Evolutionary conservation across 2,797 vertebrate genomes (phyloP).

Genomic region (Tapera naevia): DNA sequence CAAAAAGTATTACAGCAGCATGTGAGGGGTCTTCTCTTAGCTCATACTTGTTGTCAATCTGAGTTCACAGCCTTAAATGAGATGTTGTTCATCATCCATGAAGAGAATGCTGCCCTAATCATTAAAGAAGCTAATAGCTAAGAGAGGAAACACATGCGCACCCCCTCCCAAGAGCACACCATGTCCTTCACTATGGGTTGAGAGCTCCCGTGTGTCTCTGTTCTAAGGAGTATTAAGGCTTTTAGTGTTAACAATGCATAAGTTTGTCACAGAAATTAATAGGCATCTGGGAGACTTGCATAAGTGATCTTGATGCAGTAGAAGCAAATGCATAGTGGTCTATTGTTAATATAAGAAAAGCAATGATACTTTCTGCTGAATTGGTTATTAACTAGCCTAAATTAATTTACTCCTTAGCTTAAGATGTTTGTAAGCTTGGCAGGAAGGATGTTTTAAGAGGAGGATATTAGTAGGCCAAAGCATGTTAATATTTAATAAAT

Average conservation of each 20-base stretch:
- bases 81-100: neutral
- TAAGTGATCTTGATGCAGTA: neutral
- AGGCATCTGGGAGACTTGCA: neutral
- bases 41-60: neutral
- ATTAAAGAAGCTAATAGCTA: accelerated
- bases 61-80: neutral
- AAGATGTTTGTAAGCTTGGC: neutral
- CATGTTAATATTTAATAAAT: neutral
- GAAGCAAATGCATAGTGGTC: neutral
- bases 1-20: accelerated
- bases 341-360: neutral
- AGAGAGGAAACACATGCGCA: neutral
- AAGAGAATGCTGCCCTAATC: neutral
- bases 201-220: neutral
- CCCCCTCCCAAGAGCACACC: neutral
- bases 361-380: neutral
- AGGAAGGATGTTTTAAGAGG: neutral
- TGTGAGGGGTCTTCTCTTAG: neutral
- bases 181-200: accelerated
- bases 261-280: neutral
- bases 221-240: neutral
- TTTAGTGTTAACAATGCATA: neutral
- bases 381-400: neutral
- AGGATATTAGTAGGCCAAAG: neutral
- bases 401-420: neutral